Conservation (phyloP, 2,113 vertebrate genomes). For the Pao palembangensis region DNA sequence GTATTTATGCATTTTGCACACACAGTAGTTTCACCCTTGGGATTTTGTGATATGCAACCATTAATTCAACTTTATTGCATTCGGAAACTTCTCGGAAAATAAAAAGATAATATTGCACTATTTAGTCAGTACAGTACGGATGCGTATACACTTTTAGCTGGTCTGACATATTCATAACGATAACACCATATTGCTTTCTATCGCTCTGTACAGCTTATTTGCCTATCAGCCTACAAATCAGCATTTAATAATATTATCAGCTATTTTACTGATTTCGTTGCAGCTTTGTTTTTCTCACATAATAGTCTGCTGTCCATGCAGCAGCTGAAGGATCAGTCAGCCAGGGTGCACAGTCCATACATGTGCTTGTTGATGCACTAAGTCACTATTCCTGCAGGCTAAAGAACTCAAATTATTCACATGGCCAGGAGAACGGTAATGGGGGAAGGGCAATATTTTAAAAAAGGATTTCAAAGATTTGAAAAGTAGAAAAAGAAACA, state of each 20-base stretch:
- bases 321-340: slow-evolving; percentile 17
- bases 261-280: background rate
- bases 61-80: too few species aligned
- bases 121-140: too few species aligned
- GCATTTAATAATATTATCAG: background rate
- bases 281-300: background rate
- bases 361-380: slow-evolving; percentile 71
- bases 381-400: slow-evolving; percentile 76
- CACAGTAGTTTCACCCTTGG: too few species aligned
- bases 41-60: too few species aligned
- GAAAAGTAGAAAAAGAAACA: background rate
- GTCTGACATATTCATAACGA: too few species aligned
- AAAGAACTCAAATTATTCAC: slow-evolving; percentile 62
- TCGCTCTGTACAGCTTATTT: too few species aligned
- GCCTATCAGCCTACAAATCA: too few species aligned
- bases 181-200: too few species aligned
- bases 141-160: too few species aligned
- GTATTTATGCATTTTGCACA: too few species aligned
- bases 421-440: slow-evolving; percentile 35
- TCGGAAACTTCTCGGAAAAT: too few species aligned
- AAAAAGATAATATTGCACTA: too few species aligned
- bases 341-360: slow-evolving; percentile 65
- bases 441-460: slow-evolving; percentile 8
- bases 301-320: slow-evolving; percentile 11
- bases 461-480: slow-evolving; percentile 8